Evolutionary conservation across 1,140 invertebrate species (phyloP).

Genomic region (Zeugodacus cucurbitae): DNA sequence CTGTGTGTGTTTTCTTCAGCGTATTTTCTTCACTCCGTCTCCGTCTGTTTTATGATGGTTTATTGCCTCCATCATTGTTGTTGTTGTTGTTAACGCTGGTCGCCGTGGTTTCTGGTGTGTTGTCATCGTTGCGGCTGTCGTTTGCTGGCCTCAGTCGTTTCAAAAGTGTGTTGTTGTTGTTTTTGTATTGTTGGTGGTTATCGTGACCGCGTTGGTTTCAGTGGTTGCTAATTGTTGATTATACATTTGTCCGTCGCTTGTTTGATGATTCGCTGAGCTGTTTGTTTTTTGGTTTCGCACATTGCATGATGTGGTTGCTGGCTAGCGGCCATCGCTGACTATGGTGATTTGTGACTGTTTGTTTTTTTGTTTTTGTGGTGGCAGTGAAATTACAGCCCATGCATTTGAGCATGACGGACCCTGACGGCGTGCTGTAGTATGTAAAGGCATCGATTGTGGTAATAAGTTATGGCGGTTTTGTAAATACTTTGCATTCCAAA

Average conservation of each 20-base stretch:
- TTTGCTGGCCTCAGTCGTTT: background rate
- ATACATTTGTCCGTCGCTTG: background rate
- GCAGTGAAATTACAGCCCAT: background rate
- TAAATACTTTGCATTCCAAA: background rate
- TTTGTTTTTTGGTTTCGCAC: background rate
- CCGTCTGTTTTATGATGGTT: background rate
- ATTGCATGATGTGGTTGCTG: background rate
- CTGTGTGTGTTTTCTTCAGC: background rate
- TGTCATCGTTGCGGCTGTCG: background rate
- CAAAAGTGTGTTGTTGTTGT: background rate
- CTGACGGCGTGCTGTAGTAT: background rate
- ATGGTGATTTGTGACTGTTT: background rate
- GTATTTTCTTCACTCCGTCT: background rate
- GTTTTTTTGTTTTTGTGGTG: background rate
- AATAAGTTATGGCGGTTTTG: background rate
- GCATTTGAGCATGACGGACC: background rate
- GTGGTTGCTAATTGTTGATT: conserved; percentile 29
- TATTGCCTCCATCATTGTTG: background rate
- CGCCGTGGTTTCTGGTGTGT: background rate
- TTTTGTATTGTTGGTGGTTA: background rate
- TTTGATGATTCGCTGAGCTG: background rate
- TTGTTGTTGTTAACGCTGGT: background rate
- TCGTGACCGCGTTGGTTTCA: conserved; percentile 23
- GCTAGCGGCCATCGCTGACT: background rate
- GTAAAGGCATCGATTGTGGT: background rate